phyloP scores from a whole-genome alignment of 2,888 invertebrate genomes.

The Globia sparganii region DNA sequence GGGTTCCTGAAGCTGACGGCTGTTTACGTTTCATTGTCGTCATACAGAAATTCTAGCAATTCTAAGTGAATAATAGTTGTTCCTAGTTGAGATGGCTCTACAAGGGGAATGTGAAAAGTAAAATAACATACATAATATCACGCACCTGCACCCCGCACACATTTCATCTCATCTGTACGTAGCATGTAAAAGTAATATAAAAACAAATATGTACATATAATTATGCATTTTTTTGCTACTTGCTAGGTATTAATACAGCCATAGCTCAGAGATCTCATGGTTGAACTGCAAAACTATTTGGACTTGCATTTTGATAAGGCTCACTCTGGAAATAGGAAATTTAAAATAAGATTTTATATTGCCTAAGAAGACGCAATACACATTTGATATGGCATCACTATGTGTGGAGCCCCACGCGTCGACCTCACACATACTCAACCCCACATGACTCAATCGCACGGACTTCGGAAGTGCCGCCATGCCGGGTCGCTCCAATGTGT shows the following conservation, averaged over 20 bases:
- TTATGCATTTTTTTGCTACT: background rate
- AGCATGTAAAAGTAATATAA: background rate
- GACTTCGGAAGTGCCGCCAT: constrained; percentile 36
- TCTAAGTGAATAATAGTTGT: constrained; percentile 37
- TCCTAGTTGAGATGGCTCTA: constrained; percentile 14
- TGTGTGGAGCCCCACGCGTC: background rate
- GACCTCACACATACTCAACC: background rate
- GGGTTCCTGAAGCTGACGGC: constrained; percentile 36
- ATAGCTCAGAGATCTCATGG: background rate
- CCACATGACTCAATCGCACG: constrained; percentile 10
- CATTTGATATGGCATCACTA: background rate
- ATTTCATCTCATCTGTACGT: background rate
- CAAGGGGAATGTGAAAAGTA: background rate
- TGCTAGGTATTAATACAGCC: background rate
- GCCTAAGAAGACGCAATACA: background rate
- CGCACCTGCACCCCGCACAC: background rate
- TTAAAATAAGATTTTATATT: background rate
- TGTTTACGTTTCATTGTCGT: constrained; percentile 16
- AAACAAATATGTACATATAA: background rate
- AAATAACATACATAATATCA: background rate
- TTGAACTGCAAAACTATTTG: background rate
- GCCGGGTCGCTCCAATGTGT: background rate
- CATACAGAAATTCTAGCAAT: constrained; percentile 22
- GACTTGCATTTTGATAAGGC: background rate
- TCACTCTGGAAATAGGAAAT: no score